phyloP scores from a whole-genome alignment of 2,888 invertebrate genomes.

The Ophraella communa region DNA sequence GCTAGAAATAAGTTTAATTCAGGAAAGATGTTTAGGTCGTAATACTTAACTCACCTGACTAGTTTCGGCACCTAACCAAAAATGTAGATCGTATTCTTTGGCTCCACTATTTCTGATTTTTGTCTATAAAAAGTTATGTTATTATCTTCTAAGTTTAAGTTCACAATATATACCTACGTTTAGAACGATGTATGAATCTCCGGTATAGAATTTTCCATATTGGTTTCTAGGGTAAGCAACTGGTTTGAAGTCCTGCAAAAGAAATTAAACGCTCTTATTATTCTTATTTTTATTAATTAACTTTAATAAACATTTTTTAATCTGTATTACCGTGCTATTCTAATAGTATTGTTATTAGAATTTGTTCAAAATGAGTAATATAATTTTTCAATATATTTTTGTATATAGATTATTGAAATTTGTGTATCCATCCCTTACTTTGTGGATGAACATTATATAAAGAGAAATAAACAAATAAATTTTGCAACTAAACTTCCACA shows the following conservation, averaged over 20 bases:
- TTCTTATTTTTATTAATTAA: not conserved
- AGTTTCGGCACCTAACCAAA: constrained; percentile 85
- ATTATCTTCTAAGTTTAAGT: too few relatives aligned
- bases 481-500: too few relatives aligned
- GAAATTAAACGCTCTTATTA: constrained; percentile 36
- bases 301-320: too few relatives aligned
- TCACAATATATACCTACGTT: constrained; percentile 66
- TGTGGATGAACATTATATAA: too few relatives aligned
- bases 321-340: too few relatives aligned
- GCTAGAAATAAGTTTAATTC: not conserved
- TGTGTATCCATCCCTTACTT: too few relatives aligned
- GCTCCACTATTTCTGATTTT: constrained; percentile 67
- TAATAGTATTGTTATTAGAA: too few relatives aligned
- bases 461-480: too few relatives aligned
- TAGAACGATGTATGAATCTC: constrained; percentile 85
- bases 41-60: constrained; percentile 68
- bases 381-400: too few relatives aligned
- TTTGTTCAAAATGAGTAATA: too few relatives aligned
- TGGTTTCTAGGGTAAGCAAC: constrained; percentile 74
- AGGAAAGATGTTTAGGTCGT: too few relatives aligned
- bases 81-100: constrained; percentile 84
- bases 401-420: too few relatives aligned
- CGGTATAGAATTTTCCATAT: constrained; percentile 83
- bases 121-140: constrained; percentile 65
- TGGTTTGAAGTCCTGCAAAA: constrained; percentile 79